Percentiles rank a stretch among this genome's conserved stretches.
phyloP scores from a whole-genome alignment of 2,797 vertebrate genomes.

The Chloroceryle inda region DNA sequence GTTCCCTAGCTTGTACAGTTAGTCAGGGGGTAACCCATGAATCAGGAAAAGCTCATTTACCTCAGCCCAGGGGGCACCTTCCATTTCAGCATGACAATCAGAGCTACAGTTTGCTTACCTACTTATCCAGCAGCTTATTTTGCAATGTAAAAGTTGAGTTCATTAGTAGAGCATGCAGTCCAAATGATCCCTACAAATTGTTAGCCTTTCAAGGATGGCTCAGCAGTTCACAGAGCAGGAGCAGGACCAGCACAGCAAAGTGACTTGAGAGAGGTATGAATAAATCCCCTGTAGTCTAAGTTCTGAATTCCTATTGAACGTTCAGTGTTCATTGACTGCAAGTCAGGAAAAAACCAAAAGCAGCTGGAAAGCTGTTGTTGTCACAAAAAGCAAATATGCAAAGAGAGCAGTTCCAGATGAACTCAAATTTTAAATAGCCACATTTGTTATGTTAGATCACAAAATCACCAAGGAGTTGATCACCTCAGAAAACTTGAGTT shows the following conservation, averaged over 20 bases:
- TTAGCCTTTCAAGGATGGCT: slow-evolving; percentile 1
- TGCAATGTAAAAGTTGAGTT: neutral
- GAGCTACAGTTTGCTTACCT: neutral
- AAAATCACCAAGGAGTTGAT: neutral
- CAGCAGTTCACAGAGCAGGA: neutral
- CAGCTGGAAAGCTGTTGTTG: neutral
- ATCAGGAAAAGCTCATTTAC: neutral
- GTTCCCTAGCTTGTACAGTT: neutral
- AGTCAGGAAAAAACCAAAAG: neutral
- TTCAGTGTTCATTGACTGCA: neutral
- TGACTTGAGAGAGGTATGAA: neutral
- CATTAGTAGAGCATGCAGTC: neutral
- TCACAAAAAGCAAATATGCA: neutral
- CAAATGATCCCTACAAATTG: neutral
- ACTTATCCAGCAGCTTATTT: neutral
- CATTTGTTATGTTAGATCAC: neutral
- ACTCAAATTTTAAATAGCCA: neutral
- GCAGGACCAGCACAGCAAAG: neutral
- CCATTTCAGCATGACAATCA: neutral
- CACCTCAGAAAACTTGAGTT: neutral
- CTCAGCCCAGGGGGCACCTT: neutral
- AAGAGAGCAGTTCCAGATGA: neutral
- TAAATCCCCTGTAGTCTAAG: neutral
- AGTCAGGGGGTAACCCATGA: neutral
- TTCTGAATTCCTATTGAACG: neutral